Conservation (phyloP, 2,797 vertebrate genomes). For the Botia almorhae region DNA sequence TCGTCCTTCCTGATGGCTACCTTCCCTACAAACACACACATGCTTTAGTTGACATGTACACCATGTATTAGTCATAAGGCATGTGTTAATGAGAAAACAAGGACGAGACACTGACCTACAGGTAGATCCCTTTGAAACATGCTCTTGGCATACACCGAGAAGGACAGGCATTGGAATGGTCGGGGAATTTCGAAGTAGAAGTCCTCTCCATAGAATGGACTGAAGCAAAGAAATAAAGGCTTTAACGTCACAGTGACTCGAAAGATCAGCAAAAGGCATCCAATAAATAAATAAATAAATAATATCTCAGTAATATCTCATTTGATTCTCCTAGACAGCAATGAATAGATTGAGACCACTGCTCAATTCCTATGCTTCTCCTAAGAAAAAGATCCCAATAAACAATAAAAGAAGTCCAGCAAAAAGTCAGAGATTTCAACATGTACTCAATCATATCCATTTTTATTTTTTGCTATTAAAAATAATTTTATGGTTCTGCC, state of each 20-base stretch:
- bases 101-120: conserved; percentile 83
- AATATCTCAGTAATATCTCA: neutral
- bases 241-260: neutral
- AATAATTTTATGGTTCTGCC: too few species aligned
- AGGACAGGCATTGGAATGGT: conserved; percentile 97
- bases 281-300: too few species aligned
- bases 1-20: conserved; percentile 97
- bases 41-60: conserved; percentile 40
- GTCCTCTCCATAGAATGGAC: conserved; percentile 97
- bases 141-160: conserved; percentile 95
- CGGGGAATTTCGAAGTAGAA: conserved; percentile 99
- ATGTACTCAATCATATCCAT: too few species aligned
- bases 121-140: conserved; percentile 93
- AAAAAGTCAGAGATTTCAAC: too few species aligned
- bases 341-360: neutral
- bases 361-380: too few species aligned
- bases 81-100: conserved; percentile 21
- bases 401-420: too few species aligned
- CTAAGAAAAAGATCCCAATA: too few species aligned
- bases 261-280: neutral
- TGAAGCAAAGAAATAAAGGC: conserved; percentile 69
- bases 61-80: neutral
- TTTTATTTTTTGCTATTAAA: too few species aligned
- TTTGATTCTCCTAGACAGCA: neutral
- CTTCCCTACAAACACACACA: conserved; percentile 82